Conservation (phyloP, 2,888 invertebrate species). For the Drosophila yooni region DNA sequence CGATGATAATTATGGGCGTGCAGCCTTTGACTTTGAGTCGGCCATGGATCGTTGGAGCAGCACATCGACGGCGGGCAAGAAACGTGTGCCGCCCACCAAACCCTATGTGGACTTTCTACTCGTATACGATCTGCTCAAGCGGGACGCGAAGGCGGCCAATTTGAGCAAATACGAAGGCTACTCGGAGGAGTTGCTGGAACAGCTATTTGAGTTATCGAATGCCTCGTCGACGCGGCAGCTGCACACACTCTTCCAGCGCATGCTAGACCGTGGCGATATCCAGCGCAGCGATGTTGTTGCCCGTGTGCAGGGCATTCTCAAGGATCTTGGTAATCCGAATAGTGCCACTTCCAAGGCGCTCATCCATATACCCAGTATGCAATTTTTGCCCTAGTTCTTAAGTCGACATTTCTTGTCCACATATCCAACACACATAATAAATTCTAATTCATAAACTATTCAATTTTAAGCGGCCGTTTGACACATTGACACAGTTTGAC, state of each 20-base stretch:
- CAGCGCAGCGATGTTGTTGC: slow-evolving; percentile 83
- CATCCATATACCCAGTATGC: slow-evolving; percentile 82
- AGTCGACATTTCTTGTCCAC: slow-evolving; percentile 37
- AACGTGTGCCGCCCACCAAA: slow-evolving; percentile 84
- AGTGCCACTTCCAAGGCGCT: slow-evolving; percentile 81
- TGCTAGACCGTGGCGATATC: slow-evolving; percentile 83
- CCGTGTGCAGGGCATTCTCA: slow-evolving; percentile 81
- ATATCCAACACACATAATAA: slow-evolving; percentile 45
- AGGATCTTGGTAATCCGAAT: slow-evolving; percentile 82
- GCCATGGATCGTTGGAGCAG: slow-evolving; percentile 82
- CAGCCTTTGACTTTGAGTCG: slow-evolving; percentile 75
- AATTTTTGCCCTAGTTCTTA: slow-evolving; percentile 80
- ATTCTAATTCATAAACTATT: slow-evolving; percentile 42
- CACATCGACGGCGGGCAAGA: slow-evolving; percentile 83
- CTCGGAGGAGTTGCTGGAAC: slow-evolving; percentile 78
- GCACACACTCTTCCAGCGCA: slow-evolving; percentile 81
- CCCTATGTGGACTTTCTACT: slow-evolving; percentile 85
- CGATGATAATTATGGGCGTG: slow-evolving; percentile 84
- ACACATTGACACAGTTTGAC: slow-evolving; percentile 70
- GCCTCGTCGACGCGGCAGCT: slow-evolving; percentile 83
- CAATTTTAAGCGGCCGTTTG: slow-evolving; percentile 41
- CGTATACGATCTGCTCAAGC: slow-evolving; percentile 84
- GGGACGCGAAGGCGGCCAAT: slow-evolving; percentile 84
- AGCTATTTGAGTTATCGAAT: slow-evolving; percentile 79
- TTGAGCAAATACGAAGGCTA: slow-evolving; percentile 84